Evolutionary conservation across 1,140 invertebrate species (phyloP), one percentile per base, ranked within the genome.

Genomic region (Pentalonia nigronervosa): DNA sequence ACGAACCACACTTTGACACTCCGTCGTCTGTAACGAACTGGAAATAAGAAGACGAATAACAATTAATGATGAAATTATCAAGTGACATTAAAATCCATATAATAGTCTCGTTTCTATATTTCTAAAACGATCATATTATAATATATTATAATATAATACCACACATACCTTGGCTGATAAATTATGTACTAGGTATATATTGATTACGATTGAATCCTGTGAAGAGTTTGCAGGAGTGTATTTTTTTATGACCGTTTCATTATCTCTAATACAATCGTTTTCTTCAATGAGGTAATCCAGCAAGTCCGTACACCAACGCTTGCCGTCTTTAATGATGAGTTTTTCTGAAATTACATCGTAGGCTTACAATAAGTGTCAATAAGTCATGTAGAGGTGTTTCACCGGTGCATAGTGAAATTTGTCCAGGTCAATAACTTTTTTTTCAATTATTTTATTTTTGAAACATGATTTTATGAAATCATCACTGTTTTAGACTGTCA

Each of bases 251-350:
- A 94, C 84, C 25, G 93, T 91, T n/a, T 94, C 93, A 30, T 94
- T 91, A 84, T 86, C 84, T 30, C 93, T 91, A 50, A 94, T 94
- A 48, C 50, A 92, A n/a, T 94, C 93, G n/a, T 93, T 93, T 53
- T 93, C 91, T 50, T 93, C 91, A 17, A 93, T 93, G 30, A 93
- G 34, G 56, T 93, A 93, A 67, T 94, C 93, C 67, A 94, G n/a
- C 25, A 94, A 83, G 47, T 94, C 93, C 4, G 93, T 91, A 67
- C 93, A 94, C 93, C 93, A 94, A 86, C 91, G 90, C 36, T 94
- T 94, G 41, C 93, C 93, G n/a, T 94, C 93, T 67, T 84, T 91
- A 88, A 94, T 41, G 1, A 94, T 86, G 36, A 94, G 93, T 76
- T 94, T 94, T 47, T 94, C 93, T 94, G 41, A 91, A 91, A 91